Evolutionary conservation across 2,888 invertebrate species (phyloP), one percentile per base, ranked within the genome.

Genomic region (Microplitis manilae): DNA sequence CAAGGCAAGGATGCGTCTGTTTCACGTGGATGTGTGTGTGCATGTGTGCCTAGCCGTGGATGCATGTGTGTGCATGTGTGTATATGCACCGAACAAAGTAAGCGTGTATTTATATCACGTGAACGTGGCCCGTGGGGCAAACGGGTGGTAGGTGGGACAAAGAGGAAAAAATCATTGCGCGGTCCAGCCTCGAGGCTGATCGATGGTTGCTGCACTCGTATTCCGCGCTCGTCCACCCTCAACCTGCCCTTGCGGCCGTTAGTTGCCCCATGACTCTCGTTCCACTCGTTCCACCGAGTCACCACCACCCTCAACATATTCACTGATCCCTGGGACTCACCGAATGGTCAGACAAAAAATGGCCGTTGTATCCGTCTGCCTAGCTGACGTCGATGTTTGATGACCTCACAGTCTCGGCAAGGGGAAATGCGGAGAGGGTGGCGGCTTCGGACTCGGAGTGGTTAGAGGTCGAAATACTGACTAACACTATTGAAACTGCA

Each of bases 161-260:
- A 88, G 88, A 88, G 89, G 88, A 88, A 89, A 90, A 90, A 90
- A 90, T 90, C 90, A 90, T 90, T 90, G 90, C 90, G 87, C 88
- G 89, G 90, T 89, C 89, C 89, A 88, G 90, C 88, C 89, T 89
- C 86, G 88, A 89, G 90, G 88, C 90, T 84, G 84, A 84, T 84
- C 84, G 84, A 84, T 84, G 84, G 80, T 81, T 81, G 81, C 81
- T 79, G 73, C 81, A 70, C 80, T 68, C 78, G 71, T 80, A 73
- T 77, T 61, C 70, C 30, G 5, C 20, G 40, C 61, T 69, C 77
- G 41, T 75, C 69, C 71, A 39, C 76, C 65, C 85, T 86, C 84
- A 81, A 82, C 82, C 80, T 80, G 79, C 77, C 78, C 67, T 41
- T 15, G 69, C 65, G 41, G 73, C 78, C 83, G 65, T 79, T 77